Percentiles rank a stretch among this genome's conserved stretches.
Evolutionary conservation across 2,797 vertebrate genomes (phyloP).

Genomic region (Mergus octosetaceus): DNA sequence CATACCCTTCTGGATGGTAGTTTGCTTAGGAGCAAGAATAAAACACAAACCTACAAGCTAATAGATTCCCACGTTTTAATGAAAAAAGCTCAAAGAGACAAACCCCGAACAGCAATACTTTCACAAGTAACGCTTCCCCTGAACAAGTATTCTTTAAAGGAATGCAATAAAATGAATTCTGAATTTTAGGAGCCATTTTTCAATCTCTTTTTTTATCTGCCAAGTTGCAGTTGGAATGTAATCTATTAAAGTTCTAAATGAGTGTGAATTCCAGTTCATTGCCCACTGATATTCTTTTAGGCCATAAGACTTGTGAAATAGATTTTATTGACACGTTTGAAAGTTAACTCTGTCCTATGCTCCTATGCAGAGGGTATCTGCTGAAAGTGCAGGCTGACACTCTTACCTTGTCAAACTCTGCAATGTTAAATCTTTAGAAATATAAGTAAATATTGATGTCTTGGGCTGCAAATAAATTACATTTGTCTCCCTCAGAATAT

Average conservation of each 20-base stretch:
- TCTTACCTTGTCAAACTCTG: background rate
- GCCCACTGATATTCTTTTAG: slow-evolving; percentile 28
- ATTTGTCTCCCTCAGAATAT: background rate
- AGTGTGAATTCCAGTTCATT: slow-evolving; percentile 53
- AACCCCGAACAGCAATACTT: background rate
- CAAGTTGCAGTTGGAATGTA: background rate
- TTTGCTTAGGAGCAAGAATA: background rate
- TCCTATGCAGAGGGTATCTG: background rate
- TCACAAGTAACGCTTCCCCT: background rate
- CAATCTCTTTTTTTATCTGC: background rate
- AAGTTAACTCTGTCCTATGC: slow-evolving; percentile 20
- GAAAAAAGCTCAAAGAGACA: background rate
- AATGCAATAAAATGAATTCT: background rate
- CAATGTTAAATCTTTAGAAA: background rate
- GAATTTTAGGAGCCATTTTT: background rate
- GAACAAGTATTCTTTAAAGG: background rate
- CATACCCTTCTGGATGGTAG: background rate
- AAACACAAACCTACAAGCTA: background rate
- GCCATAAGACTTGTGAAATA: background rate
- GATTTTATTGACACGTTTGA: background rate
- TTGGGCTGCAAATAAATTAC: background rate
- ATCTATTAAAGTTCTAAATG: slow-evolving; percentile 8
- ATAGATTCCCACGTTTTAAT: background rate
- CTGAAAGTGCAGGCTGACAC: background rate
- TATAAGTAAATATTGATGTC: background rate